phyloP scores from a whole-genome alignment of 1,140 invertebrate species.

The Drosophila ohnishii region DNA sequence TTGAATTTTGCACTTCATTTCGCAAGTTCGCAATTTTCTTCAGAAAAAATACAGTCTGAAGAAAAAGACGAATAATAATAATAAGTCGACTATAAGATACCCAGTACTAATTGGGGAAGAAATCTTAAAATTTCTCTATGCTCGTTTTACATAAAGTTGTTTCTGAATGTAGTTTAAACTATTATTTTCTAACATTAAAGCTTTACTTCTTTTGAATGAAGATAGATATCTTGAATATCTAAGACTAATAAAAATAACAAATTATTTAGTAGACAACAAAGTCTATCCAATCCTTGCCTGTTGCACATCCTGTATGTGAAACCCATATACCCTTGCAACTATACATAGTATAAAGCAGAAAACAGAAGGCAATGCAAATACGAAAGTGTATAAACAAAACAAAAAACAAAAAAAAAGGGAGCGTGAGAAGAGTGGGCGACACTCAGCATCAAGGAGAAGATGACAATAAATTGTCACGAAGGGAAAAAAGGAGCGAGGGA shows the following conservation, averaged over 20 bases:
- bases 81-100: not conserved
- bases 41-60: conserved; percentile 24
- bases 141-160: not conserved
- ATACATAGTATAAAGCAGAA: conserved; percentile 9
- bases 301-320: not conserved
- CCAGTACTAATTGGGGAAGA: not conserved
- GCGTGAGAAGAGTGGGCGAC: conserved; percentile 35
- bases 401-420: conserved; percentile 47
- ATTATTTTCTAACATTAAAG: not conserved
- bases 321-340: not conserved
- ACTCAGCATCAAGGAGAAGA: conserved; percentile 55
- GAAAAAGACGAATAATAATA: not conserved
- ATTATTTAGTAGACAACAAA: no score
- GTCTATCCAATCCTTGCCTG: not conserved
- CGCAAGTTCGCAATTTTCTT: conserved; percentile 80
- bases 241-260: no score
- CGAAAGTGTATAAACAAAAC: conserved; percentile 61
- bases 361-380: conserved; percentile 77
- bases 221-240: no score
- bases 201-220: no score
- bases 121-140: not conserved
- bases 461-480: conserved; percentile 77
- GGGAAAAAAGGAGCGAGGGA: conserved; percentile 11
- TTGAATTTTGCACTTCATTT: conserved; percentile 82
- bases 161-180: not conserved